Conservation (phyloP, 1,140 invertebrate genomes). For the Portunus trituberculatus region DNA sequence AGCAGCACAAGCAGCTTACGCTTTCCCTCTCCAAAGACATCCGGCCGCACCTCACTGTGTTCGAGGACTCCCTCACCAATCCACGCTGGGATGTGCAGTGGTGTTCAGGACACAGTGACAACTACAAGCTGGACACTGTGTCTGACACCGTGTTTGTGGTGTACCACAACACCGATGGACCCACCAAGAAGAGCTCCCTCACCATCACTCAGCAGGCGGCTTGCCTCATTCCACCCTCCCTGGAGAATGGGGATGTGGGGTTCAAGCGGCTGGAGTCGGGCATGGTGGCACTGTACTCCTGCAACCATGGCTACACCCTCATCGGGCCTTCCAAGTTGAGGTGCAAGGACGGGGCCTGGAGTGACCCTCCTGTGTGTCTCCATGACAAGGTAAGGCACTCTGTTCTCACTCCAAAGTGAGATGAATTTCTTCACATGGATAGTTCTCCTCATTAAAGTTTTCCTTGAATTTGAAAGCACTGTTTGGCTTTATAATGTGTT, state of each 20-base stretch:
- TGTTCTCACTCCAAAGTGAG: neutral
- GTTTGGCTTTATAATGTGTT: neutral
- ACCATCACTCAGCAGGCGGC: conserved; percentile 57
- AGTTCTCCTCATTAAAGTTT: neutral
- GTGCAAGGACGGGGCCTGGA: conserved; percentile 7
- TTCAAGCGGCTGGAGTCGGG: conserved; percentile 58
- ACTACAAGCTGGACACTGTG: conserved; percentile 56
- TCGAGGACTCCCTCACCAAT: conserved; percentile 62
- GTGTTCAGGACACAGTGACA: conserved; percentile 54
- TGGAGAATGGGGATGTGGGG: conserved; percentile 62
- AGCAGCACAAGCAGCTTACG: conserved; percentile 57
- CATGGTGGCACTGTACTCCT: conserved; percentile 55
- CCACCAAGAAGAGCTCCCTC: conserved; percentile 61
- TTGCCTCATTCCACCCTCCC: conserved; percentile 53
- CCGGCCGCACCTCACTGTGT: conserved; percentile 57
- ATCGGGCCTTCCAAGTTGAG: conserved; percentile 43
- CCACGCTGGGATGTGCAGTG: conserved; percentile 68
- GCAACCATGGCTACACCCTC: conserved; percentile 49
- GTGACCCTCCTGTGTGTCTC: conserved; percentile 64
- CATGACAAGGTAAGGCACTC: conserved; percentile 60
- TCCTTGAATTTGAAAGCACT: neutral
- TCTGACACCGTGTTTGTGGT: conserved; percentile 64
- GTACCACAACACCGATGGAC: conserved; percentile 53
- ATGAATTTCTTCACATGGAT: neutral
- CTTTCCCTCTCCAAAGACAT: conserved; percentile 54